A percentile compares a stretch with the other conserved stretches of the same genome.
Evolutionary conservation across 2,888 invertebrate genomes (phyloP).

Genomic region (Stenoptilia bipunctidactyla): DNA sequence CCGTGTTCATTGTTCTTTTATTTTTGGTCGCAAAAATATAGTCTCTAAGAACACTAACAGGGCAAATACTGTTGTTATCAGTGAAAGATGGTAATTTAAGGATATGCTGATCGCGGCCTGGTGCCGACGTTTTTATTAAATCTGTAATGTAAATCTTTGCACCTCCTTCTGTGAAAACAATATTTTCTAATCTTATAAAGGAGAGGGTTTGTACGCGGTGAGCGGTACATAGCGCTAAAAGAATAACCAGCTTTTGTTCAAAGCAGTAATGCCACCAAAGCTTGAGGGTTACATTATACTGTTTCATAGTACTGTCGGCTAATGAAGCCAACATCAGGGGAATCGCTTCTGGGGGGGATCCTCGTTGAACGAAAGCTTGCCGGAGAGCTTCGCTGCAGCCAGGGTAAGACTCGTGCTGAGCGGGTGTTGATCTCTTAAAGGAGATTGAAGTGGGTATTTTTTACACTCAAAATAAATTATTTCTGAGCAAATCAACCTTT

Average conservation of each 20-base stretch:
- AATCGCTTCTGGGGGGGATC: too few species aligned
- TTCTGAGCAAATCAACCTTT: too few species aligned
- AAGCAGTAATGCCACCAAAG: slow-evolving; percentile 1
- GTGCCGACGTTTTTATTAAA: slow-evolving; percentile 1
- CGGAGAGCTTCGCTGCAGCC: too few species aligned
- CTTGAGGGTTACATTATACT: too few species aligned
- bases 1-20: too few species aligned
- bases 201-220: not conserved
- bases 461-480: too few species aligned
- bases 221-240: slow-evolving; percentile 11
- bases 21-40: not conserved
- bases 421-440: not conserved
- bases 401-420: not conserved
- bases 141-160: not conserved
- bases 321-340: too few species aligned
- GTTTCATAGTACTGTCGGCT: too few species aligned
- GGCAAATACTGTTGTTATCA: slow-evolving; percentile 1
- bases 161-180: not conserved
- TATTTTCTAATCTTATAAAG: not conserved
- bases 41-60: not conserved
- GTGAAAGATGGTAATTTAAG: not conserved
- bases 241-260: not conserved
- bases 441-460: too few species aligned
- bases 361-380: too few species aligned
- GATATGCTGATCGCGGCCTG: not conserved